A percentile compares a stretch with the other conserved stretches of the same genome.
These are phyloP conservation scores for Diplolepis rosae DNA, from an alignment of 2,888 invertebrate genomes.

Conservation along the genomic window DNA sequence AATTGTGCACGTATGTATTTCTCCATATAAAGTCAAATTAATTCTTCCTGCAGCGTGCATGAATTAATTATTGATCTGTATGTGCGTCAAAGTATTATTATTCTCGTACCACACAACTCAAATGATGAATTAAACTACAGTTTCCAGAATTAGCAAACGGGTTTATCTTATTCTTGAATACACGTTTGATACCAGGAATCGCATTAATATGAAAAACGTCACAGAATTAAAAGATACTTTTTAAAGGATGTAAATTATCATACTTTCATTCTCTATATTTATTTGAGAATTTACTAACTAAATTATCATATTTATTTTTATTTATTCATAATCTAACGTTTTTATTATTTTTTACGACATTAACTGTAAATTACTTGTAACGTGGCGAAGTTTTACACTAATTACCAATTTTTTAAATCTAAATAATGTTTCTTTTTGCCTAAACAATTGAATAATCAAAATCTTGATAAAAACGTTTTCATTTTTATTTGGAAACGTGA, in stretches of 20 bases:
- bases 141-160: conserved; percentile 15
- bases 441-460: too few relatives aligned
- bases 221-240: not conserved
- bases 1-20: not conserved
- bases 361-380: too few relatives aligned
- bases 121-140: not conserved
- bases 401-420: too few relatives aligned
- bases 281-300: not conserved
- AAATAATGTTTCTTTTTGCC: too few relatives aligned
- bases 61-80: not conserved
- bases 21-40: not conserved
- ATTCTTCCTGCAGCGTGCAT: not conserved
- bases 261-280: not conserved
- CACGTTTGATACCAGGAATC: not conserved
- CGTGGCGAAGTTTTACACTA: too few relatives aligned
- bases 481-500: too few relatives aligned
- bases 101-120: not conserved
- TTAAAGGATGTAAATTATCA: not conserved
- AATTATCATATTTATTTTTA: too few relatives aligned
- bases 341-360: too few relatives aligned
- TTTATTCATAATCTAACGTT: too few relatives aligned
- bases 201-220: not conserved
- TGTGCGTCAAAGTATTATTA: not conserved
- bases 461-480: too few relatives aligned
- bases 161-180: conserved; percentile 12